A percentile compares a stretch with the other conserved stretches of the same genome.
These are phyloP conservation scores for Watsonalla cultraria DNA, from an alignment of 2,888 invertebrate genomes.

Conservation along the genomic window DNA sequence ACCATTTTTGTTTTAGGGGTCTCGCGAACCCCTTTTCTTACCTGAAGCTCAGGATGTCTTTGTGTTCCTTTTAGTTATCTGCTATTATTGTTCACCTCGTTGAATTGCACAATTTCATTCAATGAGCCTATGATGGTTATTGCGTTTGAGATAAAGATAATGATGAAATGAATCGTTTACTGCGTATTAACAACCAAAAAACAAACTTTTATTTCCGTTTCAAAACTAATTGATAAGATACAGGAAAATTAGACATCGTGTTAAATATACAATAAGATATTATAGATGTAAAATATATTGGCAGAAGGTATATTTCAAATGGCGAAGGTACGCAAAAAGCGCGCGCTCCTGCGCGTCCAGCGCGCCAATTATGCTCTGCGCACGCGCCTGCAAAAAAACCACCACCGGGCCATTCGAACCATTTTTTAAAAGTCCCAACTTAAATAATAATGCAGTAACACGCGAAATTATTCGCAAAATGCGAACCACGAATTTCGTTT, in stretches of 20 bases:
- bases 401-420: conserved; percentile 57
- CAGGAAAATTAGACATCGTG: too few species aligned
- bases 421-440: conserved; percentile 68
- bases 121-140: conserved; percentile 13
- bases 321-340: conserved; percentile 40
- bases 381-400: conserved; percentile 75
- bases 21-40: conserved; percentile 60
- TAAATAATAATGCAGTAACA: conserved; percentile 79
- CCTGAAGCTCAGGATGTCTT: conserved; percentile 48
- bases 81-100: conserved; percentile 30
- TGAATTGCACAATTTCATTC: conserved; percentile 32
- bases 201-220: too few species aligned
- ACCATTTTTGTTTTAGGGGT: conserved; percentile 53
- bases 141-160: conserved; percentile 17
- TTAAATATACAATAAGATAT: not conserved
- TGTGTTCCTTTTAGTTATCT: conserved; percentile 31
- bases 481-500: conserved; percentile 74
- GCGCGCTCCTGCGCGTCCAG: conserved; percentile 46
- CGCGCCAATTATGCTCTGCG: conserved; percentile 69
- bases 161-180: not conserved
- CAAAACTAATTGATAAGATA: too few species aligned
- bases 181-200: too few species aligned
- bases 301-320: conserved; percentile 30
- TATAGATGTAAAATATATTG: conserved; percentile 25
- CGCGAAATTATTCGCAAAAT: conserved; percentile 76